Conservation (phyloP, 2,888 invertebrate species). For the Diadromus collaris region DNA sequence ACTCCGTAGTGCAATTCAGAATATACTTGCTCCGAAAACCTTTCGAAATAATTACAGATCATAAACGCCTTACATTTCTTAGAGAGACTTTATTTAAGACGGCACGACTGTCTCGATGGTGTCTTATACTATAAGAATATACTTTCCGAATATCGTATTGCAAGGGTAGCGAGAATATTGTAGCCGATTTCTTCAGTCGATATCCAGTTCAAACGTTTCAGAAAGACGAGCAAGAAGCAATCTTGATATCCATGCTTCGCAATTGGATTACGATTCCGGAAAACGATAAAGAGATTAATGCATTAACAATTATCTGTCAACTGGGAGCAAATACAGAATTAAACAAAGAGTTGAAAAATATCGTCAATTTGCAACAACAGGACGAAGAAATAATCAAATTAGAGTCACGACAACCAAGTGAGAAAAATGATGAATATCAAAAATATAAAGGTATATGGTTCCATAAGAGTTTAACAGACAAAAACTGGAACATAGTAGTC, state of each 20-base stretch:
- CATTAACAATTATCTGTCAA: conserved; percentile 15
- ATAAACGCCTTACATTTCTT: conserved; percentile 66
- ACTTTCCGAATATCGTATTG: conserved; percentile 39
- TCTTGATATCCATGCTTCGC: conserved; percentile 12
- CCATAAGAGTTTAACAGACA: neutral
- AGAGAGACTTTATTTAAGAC: conserved; percentile 62
- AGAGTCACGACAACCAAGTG: neutral
- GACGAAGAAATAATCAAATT: conserved; percentile 9
- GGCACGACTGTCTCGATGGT: conserved; percentile 66
- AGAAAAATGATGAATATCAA: neutral
- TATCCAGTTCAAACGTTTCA: conserved; percentile 52
- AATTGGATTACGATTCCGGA: neutral
- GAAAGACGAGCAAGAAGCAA: neutral
- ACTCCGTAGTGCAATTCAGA: conserved; percentile 40
- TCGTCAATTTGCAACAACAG: conserved; percentile 3
- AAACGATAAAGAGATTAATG: neutral
- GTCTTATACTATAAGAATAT: conserved; percentile 64
- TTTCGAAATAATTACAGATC: conserved; percentile 67
- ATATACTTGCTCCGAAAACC: conserved; percentile 61
- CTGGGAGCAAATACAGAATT: conserved; percentile 8
- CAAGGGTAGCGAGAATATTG: neutral
- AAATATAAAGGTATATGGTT: conserved; percentile 27
- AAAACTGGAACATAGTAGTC: neutral
- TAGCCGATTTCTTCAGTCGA: conserved; percentile 61
- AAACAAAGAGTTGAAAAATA: conserved; percentile 4